phyloP scores from a whole-genome alignment of 2,797 vertebrate genomes.

The Austrolebias charrua region DNA sequence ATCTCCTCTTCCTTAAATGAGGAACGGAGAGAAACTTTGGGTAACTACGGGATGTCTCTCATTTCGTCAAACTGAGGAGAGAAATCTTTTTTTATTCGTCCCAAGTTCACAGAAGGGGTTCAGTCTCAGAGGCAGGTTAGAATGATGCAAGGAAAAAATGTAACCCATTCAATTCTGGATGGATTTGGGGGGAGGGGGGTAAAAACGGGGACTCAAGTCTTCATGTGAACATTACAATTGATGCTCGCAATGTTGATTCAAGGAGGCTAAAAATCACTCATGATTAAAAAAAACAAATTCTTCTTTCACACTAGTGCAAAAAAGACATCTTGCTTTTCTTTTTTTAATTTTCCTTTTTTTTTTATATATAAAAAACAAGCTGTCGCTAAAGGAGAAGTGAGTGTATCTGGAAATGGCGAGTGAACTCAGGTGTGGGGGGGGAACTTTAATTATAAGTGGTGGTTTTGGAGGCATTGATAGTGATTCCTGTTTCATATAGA shows the following conservation, averaged over 20 bases:
- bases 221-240: constrained; percentile 80
- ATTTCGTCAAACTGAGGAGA: constrained; percentile 60
- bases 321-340: constrained; percentile 92
- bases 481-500: constrained; percentile 47
- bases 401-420: constrained; percentile 66
- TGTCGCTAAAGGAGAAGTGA: constrained; percentile 86
- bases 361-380: constrained; percentile 84
- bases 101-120: constrained; percentile 63
- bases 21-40: constrained; percentile 73
- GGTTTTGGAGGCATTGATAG: constrained; percentile 35
- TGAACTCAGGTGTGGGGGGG: constrained; percentile 77
- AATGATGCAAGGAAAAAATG: constrained; percentile 56
- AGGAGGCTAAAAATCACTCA: constrained; percentile 81
- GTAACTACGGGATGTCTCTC: constrained; percentile 64
- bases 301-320: constrained; percentile 99
- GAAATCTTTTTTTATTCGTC: constrained; percentile 48
- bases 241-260: constrained; percentile 89
- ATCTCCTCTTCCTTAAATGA: constrained; percentile 62
- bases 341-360: constrained; percentile 20
- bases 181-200: constrained; percentile 28
- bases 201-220: constrained; percentile 34
- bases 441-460: constrained; percentile 45
- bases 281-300: constrained; percentile 86
- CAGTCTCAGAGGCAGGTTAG: constrained; percentile 38
- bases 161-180: constrained; percentile 44